phyloP scores from a whole-genome alignment of 2,113 vertebrate species.

The Myotis yumanensis region DNA sequence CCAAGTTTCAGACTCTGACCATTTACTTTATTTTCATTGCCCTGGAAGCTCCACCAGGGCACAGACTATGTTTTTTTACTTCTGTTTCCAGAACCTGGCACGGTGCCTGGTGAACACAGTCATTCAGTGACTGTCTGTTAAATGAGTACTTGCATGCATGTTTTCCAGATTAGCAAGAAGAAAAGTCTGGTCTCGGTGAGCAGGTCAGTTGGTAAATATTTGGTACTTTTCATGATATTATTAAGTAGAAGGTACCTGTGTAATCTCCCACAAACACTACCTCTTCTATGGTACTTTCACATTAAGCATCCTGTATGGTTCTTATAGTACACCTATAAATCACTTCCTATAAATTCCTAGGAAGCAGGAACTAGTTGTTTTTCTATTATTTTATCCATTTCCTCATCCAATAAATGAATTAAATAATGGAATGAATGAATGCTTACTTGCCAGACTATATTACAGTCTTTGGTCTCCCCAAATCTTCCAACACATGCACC shows the following conservation, averaged over 20 bases:
- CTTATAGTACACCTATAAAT: neutral
- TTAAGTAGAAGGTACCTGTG: neutral
- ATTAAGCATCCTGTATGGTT: neutral
- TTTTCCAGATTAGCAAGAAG: neutral
- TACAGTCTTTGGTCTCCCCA: neutral
- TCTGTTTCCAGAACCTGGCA: constrained; percentile 67
- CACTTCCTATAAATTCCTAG: neutral
- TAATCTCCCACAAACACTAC: neutral
- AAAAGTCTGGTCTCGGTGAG: neutral
- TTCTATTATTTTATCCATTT: constrained; percentile 24
- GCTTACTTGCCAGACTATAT: neutral
- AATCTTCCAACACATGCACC: constrained; percentile 15
- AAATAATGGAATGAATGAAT: constrained; percentile 15
- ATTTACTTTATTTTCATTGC: constrained; percentile 15
- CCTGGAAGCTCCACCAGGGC: neutral
- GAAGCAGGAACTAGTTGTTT: neutral
- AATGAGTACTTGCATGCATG: neutral
- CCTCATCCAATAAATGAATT: neutral
- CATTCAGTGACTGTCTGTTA: constrained; percentile 2
- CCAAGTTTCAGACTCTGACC: neutral
- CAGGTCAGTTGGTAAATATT: constrained; percentile 25
- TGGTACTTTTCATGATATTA: constrained; percentile 8
- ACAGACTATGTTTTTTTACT: constrained; percentile 1
- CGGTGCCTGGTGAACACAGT: constrained; percentile 20
- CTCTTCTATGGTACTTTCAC: constrained; percentile 7